phyloP scores from a whole-genome alignment of 1,140 invertebrate species.

The Ditylenchus dipsaci region DNA sequence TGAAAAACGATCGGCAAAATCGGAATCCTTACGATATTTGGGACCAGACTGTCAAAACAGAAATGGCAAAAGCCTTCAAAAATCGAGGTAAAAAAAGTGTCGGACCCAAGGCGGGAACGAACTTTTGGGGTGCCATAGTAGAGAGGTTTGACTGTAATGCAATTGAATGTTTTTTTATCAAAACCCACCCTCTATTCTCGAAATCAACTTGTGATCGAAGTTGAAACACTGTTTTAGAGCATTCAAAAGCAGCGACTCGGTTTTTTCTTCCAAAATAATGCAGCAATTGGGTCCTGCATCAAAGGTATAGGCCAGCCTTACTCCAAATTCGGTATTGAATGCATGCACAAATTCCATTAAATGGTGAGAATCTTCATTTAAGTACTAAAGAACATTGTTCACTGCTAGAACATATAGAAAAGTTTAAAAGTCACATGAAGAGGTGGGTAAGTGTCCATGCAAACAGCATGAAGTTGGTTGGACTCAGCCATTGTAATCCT shows the following conservation, averaged over 20 bases:
- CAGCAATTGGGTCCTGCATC: constrained; percentile 58
- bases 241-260: constrained; percentile 16
- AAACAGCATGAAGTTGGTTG: constrained; percentile 93
- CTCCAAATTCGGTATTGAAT: constrained; percentile 42
- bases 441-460: constrained; percentile 88
- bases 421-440: constrained; percentile 21
- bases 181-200: constrained; percentile 7
- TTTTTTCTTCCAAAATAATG: constrained; percentile 41
- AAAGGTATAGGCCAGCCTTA: constrained; percentile 50
- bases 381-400: constrained; percentile 33
- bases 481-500: constrained; percentile 93
- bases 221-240: constrained; percentile 15
- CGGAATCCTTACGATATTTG: too few species aligned
- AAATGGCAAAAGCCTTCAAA: too few species aligned
- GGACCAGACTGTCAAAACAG: too few species aligned
- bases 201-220: constrained; percentile 15
- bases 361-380: constrained; percentile 45
- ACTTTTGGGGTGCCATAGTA: too few species aligned
- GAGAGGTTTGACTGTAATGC: too few species aligned
- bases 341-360: constrained; percentile 45
- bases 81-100: too few species aligned
- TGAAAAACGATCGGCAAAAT: too few species aligned
- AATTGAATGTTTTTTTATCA: too few species aligned
- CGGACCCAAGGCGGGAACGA: too few species aligned
- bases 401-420: too few species aligned